Conservation (phyloP, 1,140 invertebrate species). For the Ylistrum balloti region DNA sequence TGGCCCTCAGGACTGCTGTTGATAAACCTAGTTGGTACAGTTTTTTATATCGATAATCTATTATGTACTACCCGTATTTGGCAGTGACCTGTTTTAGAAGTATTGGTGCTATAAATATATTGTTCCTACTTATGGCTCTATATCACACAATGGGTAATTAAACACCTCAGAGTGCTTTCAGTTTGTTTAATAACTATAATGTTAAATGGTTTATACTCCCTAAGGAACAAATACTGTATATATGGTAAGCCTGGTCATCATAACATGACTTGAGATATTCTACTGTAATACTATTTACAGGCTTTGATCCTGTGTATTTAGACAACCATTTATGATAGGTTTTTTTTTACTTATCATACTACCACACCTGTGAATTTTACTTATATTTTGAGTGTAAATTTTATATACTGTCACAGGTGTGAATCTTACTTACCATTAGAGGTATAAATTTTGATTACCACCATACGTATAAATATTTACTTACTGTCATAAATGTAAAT, state of each 20-base stretch:
- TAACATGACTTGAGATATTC: neutral
- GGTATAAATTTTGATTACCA: no score
- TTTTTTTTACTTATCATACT: neutral
- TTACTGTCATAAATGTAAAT: no score
- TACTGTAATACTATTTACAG: neutral
- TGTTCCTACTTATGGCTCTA: no score
- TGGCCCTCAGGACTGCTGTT: neutral
- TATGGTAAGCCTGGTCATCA: neutral
- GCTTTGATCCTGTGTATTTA: neutral
- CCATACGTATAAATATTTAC: no score
- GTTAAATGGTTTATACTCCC: neutral
- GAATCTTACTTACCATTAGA: neutral
- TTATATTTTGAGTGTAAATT: neutral
- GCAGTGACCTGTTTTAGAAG: no score
- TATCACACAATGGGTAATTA: constrained; percentile 29
- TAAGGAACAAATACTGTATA: no score
- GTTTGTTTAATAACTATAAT: neutral
- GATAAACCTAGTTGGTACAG: neutral
- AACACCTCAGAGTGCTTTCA: neutral
- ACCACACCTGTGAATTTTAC: neutral
- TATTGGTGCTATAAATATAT: no score
- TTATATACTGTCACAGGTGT: neutral
- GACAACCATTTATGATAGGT: neutral
- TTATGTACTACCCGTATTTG: no score
- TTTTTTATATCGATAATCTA: neutral